Percentiles rank a stretch among this genome's conserved stretches.
Conservation (phyloP, 2,113 vertebrate species). For the Ictidomys tridecemlineatus region DNA sequence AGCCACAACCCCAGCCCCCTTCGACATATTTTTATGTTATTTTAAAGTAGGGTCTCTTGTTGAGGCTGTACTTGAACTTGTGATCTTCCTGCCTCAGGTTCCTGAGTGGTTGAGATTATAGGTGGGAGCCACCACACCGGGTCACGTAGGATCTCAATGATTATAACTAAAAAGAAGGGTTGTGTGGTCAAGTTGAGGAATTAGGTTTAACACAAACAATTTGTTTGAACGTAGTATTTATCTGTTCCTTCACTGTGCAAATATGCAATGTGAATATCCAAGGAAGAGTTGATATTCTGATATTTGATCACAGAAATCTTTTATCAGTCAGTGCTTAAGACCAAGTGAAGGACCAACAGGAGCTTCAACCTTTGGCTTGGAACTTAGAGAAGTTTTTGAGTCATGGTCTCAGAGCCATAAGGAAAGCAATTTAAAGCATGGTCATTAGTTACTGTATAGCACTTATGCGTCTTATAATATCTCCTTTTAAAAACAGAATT, state of each 20-base stretch:
- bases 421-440: not conserved
- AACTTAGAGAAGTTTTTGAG: not conserved
- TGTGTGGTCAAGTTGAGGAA: not conserved
- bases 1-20: not conserved
- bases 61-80: not conserved
- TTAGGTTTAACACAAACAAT: not conserved
- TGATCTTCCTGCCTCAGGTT: not conserved
- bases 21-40: not conserved
- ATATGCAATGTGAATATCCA: not conserved
- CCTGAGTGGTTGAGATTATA: not conserved
- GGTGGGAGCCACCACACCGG: not conserved
- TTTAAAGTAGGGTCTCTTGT: not conserved
- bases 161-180: not conserved
- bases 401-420: not conserved
- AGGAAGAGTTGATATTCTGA: constrained; percentile 14
- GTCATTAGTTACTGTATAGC: not conserved
- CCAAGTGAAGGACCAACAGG: not conserved
- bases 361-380: not conserved
- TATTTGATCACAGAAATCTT: not conserved
- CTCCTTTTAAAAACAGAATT: not conserved
- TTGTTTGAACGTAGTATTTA: not conserved
- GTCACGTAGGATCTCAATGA: not conserved
- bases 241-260: not conserved
- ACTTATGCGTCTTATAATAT: not conserved
- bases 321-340: not conserved